Evolutionary conservation across 2,888 invertebrate genomes (phyloP).

Genomic region (Epinotia brunnichana): DNA sequence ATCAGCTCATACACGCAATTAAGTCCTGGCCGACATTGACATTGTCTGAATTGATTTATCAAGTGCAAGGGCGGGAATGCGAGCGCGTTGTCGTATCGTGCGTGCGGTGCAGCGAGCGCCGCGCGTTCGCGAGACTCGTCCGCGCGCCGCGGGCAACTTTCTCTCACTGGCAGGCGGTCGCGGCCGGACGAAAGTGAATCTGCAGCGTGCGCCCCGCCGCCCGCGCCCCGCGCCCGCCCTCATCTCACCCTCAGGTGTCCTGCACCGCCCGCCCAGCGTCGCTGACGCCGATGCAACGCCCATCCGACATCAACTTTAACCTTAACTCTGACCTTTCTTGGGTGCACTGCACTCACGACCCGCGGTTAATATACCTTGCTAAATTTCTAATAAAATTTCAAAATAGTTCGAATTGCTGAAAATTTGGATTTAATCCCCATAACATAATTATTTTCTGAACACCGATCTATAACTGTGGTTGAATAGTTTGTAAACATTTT

Average conservation of each 20-base stretch:
- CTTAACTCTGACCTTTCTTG: conserved; percentile 80
- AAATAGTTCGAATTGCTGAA: not conserved
- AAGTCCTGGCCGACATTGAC: conserved; percentile 55
- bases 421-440: not conserved
- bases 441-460: not conserved
- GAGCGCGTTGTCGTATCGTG: conserved; percentile 65
- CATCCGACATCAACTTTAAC: conserved; percentile 79
- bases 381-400: conserved; percentile 10
- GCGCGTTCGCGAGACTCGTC: conserved; percentile 80
- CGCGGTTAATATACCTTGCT: conserved; percentile 35
- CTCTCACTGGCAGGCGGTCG: conserved; percentile 81
- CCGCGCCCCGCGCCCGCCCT: conserved; percentile 58
- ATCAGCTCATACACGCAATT: conserved; percentile 55
- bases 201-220: conserved; percentile 74
- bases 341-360: conserved; percentile 72
- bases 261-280: conserved; percentile 59
- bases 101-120: conserved; percentile 72
- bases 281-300: conserved; percentile 62
- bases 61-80: conserved; percentile 61
- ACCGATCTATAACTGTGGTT: no score
- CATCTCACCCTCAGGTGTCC: conserved; percentile 57
- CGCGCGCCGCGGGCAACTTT: conserved; percentile 83
- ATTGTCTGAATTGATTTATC: conserved; percentile 56
- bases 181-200: conserved; percentile 83
- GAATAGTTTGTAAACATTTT: not conserved